These are phyloP conservation scores for Lamellibrachia columna DNA, from an alignment of 2,888 invertebrate genomes.

Conservation along the genomic window DNA sequence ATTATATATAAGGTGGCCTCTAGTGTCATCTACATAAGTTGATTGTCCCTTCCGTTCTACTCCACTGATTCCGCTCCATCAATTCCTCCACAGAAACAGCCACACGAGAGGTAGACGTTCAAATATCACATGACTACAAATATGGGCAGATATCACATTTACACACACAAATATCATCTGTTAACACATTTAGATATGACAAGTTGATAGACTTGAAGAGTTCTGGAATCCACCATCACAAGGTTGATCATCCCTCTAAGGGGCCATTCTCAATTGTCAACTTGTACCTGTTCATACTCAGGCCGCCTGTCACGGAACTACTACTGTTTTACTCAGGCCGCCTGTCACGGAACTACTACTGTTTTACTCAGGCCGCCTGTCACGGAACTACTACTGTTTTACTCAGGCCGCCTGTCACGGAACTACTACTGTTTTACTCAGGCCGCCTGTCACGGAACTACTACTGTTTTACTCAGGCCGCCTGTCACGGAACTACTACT, in stretches of 20 bases:
- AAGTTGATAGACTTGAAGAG: neutral
- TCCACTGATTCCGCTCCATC: neutral
- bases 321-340: no score
- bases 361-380: no score
- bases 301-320: no score
- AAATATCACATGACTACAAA: slow-evolving; percentile 16
- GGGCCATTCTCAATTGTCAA: no score
- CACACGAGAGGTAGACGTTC: neutral
- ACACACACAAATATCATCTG: slow-evolving; percentile 6
- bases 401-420: no score
- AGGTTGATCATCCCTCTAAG: neutral
- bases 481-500: no score
- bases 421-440: no score
- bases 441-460: no score
- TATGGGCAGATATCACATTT: slow-evolving; percentile 6
- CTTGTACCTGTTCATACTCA: no score
- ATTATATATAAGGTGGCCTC: neutral
- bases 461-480: no score
- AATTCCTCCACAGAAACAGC: neutral
- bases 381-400: no score
- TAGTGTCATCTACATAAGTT: neutral
- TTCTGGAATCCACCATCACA: neutral
- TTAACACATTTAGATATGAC: slow-evolving; percentile 11
- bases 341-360: no score
- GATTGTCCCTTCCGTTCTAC: neutral